A percentile compares a stretch with the other conserved stretches of the same genome.
These are phyloP conservation scores for Catamblyrhynchus diadema DNA, from an alignment of 2,797 vertebrate genomes.

Conservation along the genomic window DNA sequence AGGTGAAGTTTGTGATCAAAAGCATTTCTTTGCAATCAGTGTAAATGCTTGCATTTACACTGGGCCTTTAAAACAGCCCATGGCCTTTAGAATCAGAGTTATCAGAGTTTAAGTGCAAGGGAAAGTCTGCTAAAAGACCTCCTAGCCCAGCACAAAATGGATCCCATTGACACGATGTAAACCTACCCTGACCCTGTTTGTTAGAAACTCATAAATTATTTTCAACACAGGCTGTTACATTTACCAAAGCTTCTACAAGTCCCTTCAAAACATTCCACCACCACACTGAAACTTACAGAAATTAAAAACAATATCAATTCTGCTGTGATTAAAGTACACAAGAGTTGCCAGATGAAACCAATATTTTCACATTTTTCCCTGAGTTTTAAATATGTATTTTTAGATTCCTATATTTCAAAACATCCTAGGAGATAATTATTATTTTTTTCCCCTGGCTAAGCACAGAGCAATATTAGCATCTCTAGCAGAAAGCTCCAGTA, in stretches of 20 bases:
- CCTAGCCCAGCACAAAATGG: not conserved
- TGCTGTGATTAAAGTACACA: not conserved
- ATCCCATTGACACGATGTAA: not conserved
- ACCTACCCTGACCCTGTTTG: not conserved
- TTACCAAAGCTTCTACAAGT: conserved; percentile 1
- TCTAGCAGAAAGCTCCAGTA: conserved; percentile 42
- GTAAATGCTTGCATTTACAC: not conserved
- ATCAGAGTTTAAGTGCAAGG: not conserved
- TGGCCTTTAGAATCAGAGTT: not conserved
- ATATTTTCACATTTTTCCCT: not conserved
- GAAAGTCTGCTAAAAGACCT: not conserved
- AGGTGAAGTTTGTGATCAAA: not conserved
- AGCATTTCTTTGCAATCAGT: not conserved
- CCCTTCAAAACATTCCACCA: not conserved
- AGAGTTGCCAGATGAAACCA: not conserved
- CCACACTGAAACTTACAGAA: conserved; percentile 12
- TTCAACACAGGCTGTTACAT: not conserved
- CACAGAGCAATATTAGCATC: conserved; percentile 17
- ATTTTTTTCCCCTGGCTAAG: conserved; percentile 29
- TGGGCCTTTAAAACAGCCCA: not conserved
- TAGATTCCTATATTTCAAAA: not conserved
- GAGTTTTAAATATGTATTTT: not conserved
- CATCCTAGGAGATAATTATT: not conserved
- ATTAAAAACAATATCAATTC: conserved; percentile 16
- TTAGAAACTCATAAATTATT: not conserved